A percentile compares a stretch with the other conserved stretches of the same genome.
phyloP scores from a whole-genome alignment of 2,888 invertebrate species.

The Hyppa rectilinea region DNA sequence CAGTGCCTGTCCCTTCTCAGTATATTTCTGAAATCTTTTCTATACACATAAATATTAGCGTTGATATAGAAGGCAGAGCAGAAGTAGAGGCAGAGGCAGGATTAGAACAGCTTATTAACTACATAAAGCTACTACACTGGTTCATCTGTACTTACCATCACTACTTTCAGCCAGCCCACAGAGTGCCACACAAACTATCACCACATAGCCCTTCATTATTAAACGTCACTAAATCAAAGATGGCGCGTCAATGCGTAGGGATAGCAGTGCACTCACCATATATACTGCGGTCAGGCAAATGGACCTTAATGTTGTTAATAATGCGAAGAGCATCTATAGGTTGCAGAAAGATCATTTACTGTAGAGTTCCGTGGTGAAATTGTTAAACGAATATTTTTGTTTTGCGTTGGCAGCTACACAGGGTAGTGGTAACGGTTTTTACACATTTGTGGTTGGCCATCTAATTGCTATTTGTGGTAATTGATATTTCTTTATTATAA shows the following conservation, averaged over 20 bases:
- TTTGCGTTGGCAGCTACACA: not conserved
- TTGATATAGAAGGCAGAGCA: too few relatives aligned
- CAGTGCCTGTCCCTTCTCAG: too few relatives aligned
- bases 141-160: slow-evolving; percentile 49
- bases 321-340: slow-evolving; percentile 19
- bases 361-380: slow-evolving; percentile 14
- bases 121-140: too few relatives aligned
- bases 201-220: slow-evolving; percentile 53
- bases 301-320: slow-evolving; percentile 37
- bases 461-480: not conserved
- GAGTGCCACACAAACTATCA: slow-evolving; percentile 47
- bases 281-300: slow-evolving; percentile 53
- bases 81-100: too few relatives aligned
- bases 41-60: too few relatives aligned
- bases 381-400: not conserved
- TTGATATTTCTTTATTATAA: not conserved
- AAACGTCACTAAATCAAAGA: slow-evolving; percentile 39
- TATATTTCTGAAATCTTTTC: too few relatives aligned
- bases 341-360: slow-evolving; percentile 24
- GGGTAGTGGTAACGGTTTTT: not conserved
- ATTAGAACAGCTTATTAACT: too few relatives aligned
- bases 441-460: not conserved
- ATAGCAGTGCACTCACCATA: slow-evolving; percentile 40
- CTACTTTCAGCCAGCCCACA: slow-evolving; percentile 29
- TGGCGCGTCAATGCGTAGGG: slow-evolving; percentile 42